Base-by-base conservation (phyloP, 2,797 vertebrate species). In the Arrhamphus sclerolepis region DNA sequence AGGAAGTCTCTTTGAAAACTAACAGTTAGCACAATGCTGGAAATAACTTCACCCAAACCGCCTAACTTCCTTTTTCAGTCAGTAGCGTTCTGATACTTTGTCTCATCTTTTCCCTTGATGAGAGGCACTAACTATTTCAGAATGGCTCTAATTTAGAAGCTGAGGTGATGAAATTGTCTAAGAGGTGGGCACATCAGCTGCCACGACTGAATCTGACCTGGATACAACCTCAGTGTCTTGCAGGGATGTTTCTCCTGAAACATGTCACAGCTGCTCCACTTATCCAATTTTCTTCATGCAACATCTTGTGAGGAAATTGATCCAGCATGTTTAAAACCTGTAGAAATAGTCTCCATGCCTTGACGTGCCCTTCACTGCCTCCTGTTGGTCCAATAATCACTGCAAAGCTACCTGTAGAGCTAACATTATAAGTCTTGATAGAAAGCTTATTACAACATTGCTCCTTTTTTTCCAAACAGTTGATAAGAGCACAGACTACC, bases 401-500 rank as follows among this genome's bases (percentile, higher is more conserved):
- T 49, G 47, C 21, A 43, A 24, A 61, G 19, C n/a, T 48, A 1
- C 11, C 29, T 69, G 28, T 17, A 16, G 9, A 49, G 10, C 43
- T 21, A 40, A 31, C 24, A 31, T 34, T 4, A 48, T 62, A 46
- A 44, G 19, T 24, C 22, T 18, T 31, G 20, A 1, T 7, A 10
- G 42, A 72, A 71, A 53, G 56, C 58, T 14, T 54, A 0, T 43
- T 48, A 40, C 81, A 60, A 51, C 52, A 13, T 53, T 20, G 7
- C 48, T 56, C 63, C 60, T 11, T 19, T 6, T 72, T 42, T 34
- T 76, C 13, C 24, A 0, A 54, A 26, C 73, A 90, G 88, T 67
- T 64, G 75, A 90, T 56, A 88, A 88, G 77, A 86, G 75, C 87
- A 95, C 85, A 11, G 95, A 99, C 86, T 98, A 97, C 77, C 90